Evolutionary conservation across 1,140 invertebrate genomes (phyloP).

Genomic region (Araneus ventricosus): DNA sequence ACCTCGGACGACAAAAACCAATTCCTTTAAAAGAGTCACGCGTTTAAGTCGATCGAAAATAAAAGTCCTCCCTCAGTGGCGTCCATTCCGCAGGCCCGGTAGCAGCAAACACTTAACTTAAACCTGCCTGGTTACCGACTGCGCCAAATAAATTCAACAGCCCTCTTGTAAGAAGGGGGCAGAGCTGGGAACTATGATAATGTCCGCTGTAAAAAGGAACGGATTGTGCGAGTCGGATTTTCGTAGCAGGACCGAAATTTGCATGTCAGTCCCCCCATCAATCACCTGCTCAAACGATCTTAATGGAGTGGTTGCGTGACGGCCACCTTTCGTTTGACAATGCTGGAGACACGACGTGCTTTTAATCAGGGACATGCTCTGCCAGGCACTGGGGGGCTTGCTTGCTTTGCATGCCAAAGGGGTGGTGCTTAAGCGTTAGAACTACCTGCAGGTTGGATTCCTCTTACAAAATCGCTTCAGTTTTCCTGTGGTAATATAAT

Average conservation of each 20-base stretch:
- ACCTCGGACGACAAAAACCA: neutral
- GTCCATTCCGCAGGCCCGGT: neutral
- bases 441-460: neutral
- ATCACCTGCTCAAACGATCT: constrained; percentile 17
- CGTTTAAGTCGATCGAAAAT: constrained; percentile 15
- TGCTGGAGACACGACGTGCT: constrained; percentile 16
- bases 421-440: neutral
- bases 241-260: neutral
- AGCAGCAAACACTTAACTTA: constrained; percentile 19
- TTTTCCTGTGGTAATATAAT: too few relatives aligned
- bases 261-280: constrained; percentile 20
- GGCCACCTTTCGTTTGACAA: constrained; percentile 17
- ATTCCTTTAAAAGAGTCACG: constrained; percentile 37
- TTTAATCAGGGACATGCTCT: constrained; percentile 4
- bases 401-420: neutral
- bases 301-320: constrained; percentile 51
- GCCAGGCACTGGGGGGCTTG: neutral
- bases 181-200: constrained; percentile 29
- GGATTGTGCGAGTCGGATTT: constrained; percentile 2
- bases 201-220: constrained; percentile 26
- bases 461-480: neutral
- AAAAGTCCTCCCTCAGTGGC: neutral
- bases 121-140: constrained; percentile 10
- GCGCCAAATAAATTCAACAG: constrained; percentile 40
- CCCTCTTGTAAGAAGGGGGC: too few relatives aligned